Conservation (phyloP, 2,797 vertebrate species). For the Ispidina lecontei region DNA sequence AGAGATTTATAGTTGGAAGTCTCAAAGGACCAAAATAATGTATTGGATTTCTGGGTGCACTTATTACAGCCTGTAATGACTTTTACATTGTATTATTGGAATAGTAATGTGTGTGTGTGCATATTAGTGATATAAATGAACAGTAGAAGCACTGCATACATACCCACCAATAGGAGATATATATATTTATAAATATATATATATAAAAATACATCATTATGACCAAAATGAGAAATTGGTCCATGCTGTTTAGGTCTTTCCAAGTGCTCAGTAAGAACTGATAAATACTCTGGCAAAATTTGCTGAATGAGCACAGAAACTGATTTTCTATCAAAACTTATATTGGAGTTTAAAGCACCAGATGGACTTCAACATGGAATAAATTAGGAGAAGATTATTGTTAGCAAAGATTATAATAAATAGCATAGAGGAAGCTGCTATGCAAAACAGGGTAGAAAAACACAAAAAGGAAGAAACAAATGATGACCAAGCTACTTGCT, state of each 20-base stretch:
- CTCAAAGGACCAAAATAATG: conserved; percentile 17
- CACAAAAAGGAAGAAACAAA: background rate
- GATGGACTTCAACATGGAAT: background rate
- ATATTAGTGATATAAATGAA: background rate
- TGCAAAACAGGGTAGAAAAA: background rate
- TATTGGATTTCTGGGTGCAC: background rate
- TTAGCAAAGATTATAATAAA: background rate
- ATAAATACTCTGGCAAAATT: background rate
- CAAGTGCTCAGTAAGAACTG: background rate
- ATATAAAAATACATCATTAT: background rate
- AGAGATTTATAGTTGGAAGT: background rate
- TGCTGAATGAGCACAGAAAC: background rate
- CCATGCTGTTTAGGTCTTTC: background rate
- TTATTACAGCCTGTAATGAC: conserved; percentile 10
- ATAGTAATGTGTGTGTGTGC: background rate
- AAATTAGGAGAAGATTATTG: background rate
- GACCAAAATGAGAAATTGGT: background rate
- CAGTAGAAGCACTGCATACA: background rate
- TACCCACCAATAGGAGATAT: background rate
- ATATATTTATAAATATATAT: background rate
- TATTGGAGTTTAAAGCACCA: background rate
- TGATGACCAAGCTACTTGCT: background rate
- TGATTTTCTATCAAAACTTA: background rate
- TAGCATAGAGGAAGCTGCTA: background rate
- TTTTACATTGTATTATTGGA: conserved; percentile 19